Evolutionary conservation across 2,797 vertebrate genomes (phyloP).

Genomic region (Columba guinea): DNA sequence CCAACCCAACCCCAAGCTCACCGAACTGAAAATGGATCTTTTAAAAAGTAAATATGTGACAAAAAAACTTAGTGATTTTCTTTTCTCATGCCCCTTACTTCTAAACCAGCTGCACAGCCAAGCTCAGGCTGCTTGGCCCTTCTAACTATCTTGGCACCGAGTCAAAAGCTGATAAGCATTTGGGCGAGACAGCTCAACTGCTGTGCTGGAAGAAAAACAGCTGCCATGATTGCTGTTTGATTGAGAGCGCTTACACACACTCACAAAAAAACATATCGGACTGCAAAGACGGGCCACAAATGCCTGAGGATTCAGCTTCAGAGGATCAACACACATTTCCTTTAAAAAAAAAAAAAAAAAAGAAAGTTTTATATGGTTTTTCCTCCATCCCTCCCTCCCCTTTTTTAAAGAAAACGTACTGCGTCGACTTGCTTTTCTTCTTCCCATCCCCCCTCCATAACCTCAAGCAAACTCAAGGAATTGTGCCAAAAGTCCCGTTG

Average conservation of each 20-base stretch:
- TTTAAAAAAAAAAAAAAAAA: background rate
- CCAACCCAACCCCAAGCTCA: background rate
- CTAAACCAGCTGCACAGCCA: conserved; percentile 71
- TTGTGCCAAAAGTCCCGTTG: conserved; percentile 75
- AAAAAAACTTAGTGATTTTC: conserved; percentile 61
- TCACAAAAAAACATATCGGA: conserved; percentile 57
- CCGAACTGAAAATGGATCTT: conserved; percentile 25
- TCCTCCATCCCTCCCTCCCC: background rate
- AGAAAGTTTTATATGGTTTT: conserved; percentile 14
- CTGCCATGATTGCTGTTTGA: conserved; percentile 82
- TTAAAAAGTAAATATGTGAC: conserved; percentile 60
- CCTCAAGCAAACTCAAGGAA: conserved; percentile 75
- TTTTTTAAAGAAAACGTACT: conserved; percentile 40
- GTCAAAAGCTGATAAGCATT: conserved; percentile 85
- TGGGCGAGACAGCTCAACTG: conserved; percentile 81
- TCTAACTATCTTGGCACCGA: conserved; percentile 80
- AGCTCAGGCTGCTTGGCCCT: conserved; percentile 77
- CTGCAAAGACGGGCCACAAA: conserved; percentile 55
- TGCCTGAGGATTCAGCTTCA: conserved; percentile 60
- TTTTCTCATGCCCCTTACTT: conserved; percentile 64
- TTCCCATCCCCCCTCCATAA: conserved; percentile 71
- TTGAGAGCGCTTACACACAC: conserved; percentile 63
- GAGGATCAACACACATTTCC: conserved; percentile 44
- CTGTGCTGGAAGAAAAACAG: conserved; percentile 83
- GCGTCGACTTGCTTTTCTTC: conserved; percentile 58